A percentile compares a stretch with the other conserved stretches of the same genome.
Evolutionary conservation across 1,140 invertebrate genomes (phyloP).

Genomic region (Ooceraea biroi): DNA sequence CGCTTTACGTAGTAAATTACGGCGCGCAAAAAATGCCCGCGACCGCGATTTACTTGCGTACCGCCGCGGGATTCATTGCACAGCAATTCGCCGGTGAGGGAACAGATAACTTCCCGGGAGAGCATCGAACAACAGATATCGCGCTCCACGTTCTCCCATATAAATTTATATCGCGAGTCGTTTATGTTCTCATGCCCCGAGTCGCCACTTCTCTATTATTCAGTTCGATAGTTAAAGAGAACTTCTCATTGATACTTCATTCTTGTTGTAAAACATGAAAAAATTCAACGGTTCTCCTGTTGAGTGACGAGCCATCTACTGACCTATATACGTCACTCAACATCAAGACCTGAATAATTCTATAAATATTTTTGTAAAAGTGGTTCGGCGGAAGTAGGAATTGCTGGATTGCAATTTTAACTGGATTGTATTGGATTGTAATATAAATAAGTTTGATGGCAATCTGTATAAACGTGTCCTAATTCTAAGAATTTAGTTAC

Average conservation of each 20-base stretch:
- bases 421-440: no score
- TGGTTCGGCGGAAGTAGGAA: no score
- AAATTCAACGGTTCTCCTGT: constrained; percentile 33
- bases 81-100: constrained; percentile 26
- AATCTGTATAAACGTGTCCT: no score
- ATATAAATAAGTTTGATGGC: no score
- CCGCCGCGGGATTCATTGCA: constrained; percentile 38
- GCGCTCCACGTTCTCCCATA: neutral
- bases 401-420: no score
- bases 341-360: constrained; percentile 30
- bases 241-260: constrained; percentile 39
- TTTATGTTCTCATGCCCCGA: constrained; percentile 1
- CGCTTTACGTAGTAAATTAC: constrained; percentile 54
- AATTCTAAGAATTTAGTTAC: no score
- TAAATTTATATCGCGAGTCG: constrained; percentile 39
- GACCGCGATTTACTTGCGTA: constrained; percentile 42
- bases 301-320: constrained; percentile 10
- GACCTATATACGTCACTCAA: constrained; percentile 17
- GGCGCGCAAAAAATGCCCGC: neutral
- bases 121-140: constrained; percentile 45
- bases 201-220: neutral
- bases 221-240: neutral
- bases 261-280: constrained; percentile 23
- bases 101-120: constrained; percentile 32
- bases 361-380: no score